Evolutionary conservation across 23 tunicate species (phyloP).

Genomic region (Trididemnum clinides): DNA sequence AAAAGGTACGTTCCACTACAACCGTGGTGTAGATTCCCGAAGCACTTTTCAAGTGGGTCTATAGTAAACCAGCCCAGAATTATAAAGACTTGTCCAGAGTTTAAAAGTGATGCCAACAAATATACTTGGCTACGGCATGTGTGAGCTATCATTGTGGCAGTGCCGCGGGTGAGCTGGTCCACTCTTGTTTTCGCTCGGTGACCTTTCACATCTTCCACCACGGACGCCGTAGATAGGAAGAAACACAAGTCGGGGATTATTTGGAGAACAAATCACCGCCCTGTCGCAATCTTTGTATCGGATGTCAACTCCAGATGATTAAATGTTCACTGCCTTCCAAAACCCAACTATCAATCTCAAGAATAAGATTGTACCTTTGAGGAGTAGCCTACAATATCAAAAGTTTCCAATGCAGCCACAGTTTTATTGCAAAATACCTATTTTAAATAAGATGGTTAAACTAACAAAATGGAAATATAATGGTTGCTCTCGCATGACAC

Average conservation of each 20-base stretch:
- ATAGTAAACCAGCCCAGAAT: not conserved
- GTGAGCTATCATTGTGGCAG: not conserved
- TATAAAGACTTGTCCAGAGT: not conserved
- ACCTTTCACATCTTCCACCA: not conserved
- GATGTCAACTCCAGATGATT: too few species aligned
- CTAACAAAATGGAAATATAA: too few species aligned
- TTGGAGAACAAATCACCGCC: too few species aligned
- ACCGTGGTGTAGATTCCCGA: not conserved
- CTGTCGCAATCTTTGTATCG: too few species aligned
- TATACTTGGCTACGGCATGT: not conserved
- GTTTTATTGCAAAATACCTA: too few species aligned
- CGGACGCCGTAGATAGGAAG: not conserved
- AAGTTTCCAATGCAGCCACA: too few species aligned
- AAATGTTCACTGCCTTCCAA: too few species aligned
- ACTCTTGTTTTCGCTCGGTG: not conserved
- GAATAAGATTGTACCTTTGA: too few species aligned
- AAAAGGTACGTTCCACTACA: not conserved
- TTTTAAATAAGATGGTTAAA: too few species aligned
- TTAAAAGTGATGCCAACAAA: not conserved
- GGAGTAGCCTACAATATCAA: too few species aligned
- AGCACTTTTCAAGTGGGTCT: not conserved
- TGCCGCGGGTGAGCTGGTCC: not conserved
- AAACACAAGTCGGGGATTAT: not conserved
- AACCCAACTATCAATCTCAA: too few species aligned
- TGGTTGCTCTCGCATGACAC: too few species aligned